Percentiles rank a stretch among this genome's conserved stretches.
Evolutionary conservation across 2,113 vertebrate species (phyloP).

Genomic region (Mormoops blainvillei): DNA sequence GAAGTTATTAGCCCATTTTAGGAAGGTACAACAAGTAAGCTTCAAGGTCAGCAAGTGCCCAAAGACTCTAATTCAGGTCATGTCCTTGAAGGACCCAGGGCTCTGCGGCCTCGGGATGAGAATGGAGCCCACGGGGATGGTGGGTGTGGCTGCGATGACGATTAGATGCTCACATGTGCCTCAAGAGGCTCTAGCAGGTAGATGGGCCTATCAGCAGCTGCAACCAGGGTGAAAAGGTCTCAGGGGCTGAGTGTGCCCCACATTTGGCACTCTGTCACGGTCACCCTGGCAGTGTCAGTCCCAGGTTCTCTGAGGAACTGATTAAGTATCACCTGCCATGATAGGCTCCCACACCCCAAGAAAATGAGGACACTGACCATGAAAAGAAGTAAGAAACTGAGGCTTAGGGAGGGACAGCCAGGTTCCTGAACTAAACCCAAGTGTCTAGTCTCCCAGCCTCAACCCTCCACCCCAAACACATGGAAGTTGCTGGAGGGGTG

Average conservation of each 20-base stretch:
- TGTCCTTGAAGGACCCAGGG: neutral
- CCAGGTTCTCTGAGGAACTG: neutral
- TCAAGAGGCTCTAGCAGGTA: neutral
- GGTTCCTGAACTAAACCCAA: neutral
- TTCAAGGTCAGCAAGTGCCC: neutral
- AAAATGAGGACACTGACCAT: neutral
- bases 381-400: neutral
- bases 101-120: neutral
- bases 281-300: neutral
- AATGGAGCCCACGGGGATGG: neutral
- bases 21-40: neutral
- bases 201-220: neutral
- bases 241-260: neutral
- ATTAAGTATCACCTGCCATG: neutral
- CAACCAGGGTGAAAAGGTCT: neutral
- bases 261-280: neutral
- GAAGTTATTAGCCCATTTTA: neutral
- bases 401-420: neutral
- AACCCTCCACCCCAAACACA: neutral
- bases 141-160: neutral
- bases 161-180: neutral
- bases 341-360: neutral
- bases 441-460: neutral
- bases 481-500: neutral
- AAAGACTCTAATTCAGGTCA: neutral